Evolutionary conservation across 2,113 vertebrate species (phyloP), one percentile per base, ranked within the genome.

Genomic region (Onychostruthus taczanowskii): DNA sequence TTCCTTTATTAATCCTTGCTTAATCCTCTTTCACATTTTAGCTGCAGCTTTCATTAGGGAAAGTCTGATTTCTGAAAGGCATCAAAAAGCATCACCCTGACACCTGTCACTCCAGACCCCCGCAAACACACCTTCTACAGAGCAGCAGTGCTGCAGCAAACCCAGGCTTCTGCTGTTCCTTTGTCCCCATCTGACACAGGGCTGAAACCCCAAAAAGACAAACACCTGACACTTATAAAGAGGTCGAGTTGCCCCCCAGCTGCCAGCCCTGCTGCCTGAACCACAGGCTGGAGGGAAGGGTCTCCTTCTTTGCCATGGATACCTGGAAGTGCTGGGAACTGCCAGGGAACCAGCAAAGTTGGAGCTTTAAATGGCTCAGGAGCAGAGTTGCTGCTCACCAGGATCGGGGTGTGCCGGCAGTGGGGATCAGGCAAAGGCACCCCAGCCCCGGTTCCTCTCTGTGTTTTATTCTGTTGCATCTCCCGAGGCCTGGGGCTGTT

Each of bases 261-360:
- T 53, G 21, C 41, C 52, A 11, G 21, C 12, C 56, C 91, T 13
- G 37, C 52, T 13, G 1, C 6, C 1, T 19, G 11, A 61, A 9
- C 2, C 66, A 18, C 12, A 2, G 8, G 31, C 2, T 12, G 56
- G 21, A 37, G 89, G 83, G 35, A 72, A 24, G 9, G 2, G 9
- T 5, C 35, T 33, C 59, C 59, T 31, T 33, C 77, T 4, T 1
- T 69, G 5, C 16, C 56, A 2, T 0, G 12, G 53, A 5, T 1
- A 3, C 20, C 52, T 8, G 27, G 2, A 10, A 0, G 41, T 1
- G 64, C 66, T 9, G 14, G 2, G 30, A 13, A 12, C 1, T 1
- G 3, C 0, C 0, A 0, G 16, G 24, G 28, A 7, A 31, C 7
- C 4, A 21, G 26, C 62, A 8, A 14, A 22, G 64, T 8, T 0